Conservation (phyloP, 2,888 invertebrate genomes). For the Trachelus tabidus region DNA sequence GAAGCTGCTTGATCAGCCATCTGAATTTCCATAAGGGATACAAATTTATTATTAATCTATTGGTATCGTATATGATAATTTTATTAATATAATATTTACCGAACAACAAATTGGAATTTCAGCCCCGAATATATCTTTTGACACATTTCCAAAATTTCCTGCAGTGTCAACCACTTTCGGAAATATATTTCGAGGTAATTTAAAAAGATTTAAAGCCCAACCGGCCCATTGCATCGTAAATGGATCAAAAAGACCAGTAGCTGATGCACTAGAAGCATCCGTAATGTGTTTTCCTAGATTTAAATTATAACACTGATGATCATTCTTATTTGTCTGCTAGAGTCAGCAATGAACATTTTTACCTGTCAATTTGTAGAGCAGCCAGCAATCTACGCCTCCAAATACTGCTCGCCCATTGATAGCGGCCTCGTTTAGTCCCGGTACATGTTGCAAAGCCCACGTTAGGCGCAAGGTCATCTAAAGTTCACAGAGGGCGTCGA, state of each 20-base stretch:
- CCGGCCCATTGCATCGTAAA: conserved; percentile 88
- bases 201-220: conserved; percentile 77
- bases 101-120: conserved; percentile 82
- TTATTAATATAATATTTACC: conserved; percentile 68
- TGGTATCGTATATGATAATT: conserved; percentile 27
- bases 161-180: conserved; percentile 86
- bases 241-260: conserved; percentile 94
- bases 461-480: conserved; percentile 82
- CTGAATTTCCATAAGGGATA: conserved; percentile 60
- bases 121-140: conserved; percentile 77
- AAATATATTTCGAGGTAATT: conserved; percentile 79
- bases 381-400: conserved; percentile 94
- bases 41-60: neutral
- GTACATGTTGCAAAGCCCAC: conserved; percentile 82
- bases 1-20: conserved; percentile 92
- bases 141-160: conserved; percentile 77
- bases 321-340: conserved; percentile 9
- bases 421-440: conserved; percentile 75
- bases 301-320: neutral
- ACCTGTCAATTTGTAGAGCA: conserved; percentile 83
- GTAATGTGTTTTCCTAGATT: conserved; percentile 73
- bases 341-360: conserved; percentile 33
- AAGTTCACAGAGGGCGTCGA: conserved; percentile 20
- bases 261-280: conserved; percentile 91
- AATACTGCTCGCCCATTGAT: conserved; percentile 77